Base-by-base conservation (phyloP, 2,113 vertebrate species). In the Porphyrio hochstetteri region DNA sequence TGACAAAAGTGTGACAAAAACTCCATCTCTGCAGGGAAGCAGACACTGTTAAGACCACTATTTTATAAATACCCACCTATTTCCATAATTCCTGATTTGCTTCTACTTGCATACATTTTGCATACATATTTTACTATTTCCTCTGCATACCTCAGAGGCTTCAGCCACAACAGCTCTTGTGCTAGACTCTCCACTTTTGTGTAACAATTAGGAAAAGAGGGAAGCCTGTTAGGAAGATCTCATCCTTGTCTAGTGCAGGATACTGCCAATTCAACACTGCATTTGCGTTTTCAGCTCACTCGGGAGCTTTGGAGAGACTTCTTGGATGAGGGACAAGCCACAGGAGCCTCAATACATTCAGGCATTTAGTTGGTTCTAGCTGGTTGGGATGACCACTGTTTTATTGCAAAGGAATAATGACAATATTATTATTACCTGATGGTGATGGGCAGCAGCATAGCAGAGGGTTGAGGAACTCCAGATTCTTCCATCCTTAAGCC, bases 351-450 rank as follows among this genome's bases (percentile, higher is more conserved):
- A 48, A 42, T 18, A 35, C 36, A 10, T 69, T 60, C 0, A 2
- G 40, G 53, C 12, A 16, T 60, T 71, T 14, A 5, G 4, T 12
- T 90, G 53, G 21, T 25, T 52, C 53, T 50, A 29, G 56, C 40
- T 35, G 25, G 3, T 0, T 69, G 83, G 44, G 44, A 11, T 24
- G 38, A 9, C 3, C 28, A 2, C n/a, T 44, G 23, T 29, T 29
- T 83, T 69, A 35, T 33, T 56, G 25, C 24, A 44, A 52, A 38
- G 38, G 75, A 76, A 16, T 19, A 38, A 65, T 1, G 35, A 53
- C 67, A 79, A 23, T 48, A 48, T 48, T 48, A 48, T 48, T 48
- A 48, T 48, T 48, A 48, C 19, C 74, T 71, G 40, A 36, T 2
- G 5, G 10, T 80, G 95, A 57, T 19, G 50, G 88, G 19, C 57